These are phyloP conservation scores for Candidula unifasciata DNA, from an alignment of 2,888 invertebrate genomes.

Conservation along the genomic window DNA sequence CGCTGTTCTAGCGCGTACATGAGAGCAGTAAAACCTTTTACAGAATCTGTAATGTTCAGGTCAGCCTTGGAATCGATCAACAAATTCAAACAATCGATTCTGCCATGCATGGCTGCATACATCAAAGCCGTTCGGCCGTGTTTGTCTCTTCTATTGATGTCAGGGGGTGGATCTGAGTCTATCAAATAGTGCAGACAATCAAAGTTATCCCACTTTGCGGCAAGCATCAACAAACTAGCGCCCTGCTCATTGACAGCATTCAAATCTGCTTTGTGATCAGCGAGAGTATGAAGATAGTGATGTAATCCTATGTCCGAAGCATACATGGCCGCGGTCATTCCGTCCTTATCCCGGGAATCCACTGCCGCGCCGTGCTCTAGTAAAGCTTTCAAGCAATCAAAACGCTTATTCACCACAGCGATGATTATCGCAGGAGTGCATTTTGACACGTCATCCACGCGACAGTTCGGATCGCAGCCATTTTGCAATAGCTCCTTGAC, in stretches of 20 bases:
- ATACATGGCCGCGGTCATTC: slow-evolving; percentile 34
- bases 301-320: slow-evolving; percentile 14
- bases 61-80: slow-evolving; percentile 9
- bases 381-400: not conserved
- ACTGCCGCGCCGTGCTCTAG: not conserved
- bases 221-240: slow-evolving; percentile 17
- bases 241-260: not conserved
- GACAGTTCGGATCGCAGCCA: slow-evolving; percentile 20
- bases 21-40: slow-evolving; percentile 32
- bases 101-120: slow-evolving; percentile 12
- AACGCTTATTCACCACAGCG: not conserved
- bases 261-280: not conserved
- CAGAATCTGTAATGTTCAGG: slow-evolving; percentile 11
- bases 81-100: not conserved
- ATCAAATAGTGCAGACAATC: slow-evolving; percentile 29
- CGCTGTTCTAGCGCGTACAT: slow-evolving; percentile 28
- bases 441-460: not conserved
- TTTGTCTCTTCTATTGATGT: slow-evolving; percentile 21
- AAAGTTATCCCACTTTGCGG: slow-evolving; percentile 19
- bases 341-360: not conserved
- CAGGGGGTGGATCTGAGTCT: not conserved
- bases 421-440: slow-evolving; percentile 9
- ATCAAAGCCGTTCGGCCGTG: slow-evolving; percentile 29
- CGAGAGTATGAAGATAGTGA: not conserved
- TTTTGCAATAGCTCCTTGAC: slow-evolving; percentile 6